Evolutionary conservation across 2,888 invertebrate genomes (phyloP).

Genomic region (Flexamia atlantica): DNA sequence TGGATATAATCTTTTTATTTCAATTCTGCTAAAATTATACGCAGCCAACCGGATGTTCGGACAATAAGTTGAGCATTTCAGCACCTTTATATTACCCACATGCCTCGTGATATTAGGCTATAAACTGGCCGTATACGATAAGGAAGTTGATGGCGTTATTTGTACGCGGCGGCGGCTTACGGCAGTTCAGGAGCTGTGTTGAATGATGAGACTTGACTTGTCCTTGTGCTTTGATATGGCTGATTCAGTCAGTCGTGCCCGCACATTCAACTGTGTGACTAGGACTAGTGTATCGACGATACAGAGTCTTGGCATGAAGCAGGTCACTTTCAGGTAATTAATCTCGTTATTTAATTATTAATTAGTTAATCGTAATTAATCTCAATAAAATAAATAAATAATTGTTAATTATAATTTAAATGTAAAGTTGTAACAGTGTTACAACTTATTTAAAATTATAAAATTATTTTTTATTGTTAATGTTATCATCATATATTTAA

Average conservation of each 20-base stretch:
- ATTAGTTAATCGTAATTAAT: too few relatives aligned
- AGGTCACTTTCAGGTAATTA: constrained; percentile 31
- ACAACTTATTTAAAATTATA: too few relatives aligned
- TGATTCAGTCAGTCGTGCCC: constrained; percentile 3
- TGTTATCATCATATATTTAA: too few relatives aligned
- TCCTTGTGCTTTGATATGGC: not conserved
- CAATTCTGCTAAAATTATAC: too few relatives aligned
- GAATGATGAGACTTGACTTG: constrained; percentile 16
- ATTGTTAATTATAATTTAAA: too few relatives aligned
- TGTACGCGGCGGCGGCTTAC: not conserved
- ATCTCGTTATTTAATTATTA: too few relatives aligned
- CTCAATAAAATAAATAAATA: too few relatives aligned
- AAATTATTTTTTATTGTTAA: too few relatives aligned
- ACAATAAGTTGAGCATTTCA: too few relatives aligned
- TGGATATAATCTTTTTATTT: too few relatives aligned
- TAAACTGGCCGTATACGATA: not conserved
- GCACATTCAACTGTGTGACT: not conserved
- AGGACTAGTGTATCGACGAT: constrained; percentile 10
- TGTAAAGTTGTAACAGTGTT: too few relatives aligned
- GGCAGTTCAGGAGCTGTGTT: constrained; percentile 1
- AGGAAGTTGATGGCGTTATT: not conserved
- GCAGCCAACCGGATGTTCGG: too few relatives aligned
- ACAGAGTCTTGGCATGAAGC: constrained; percentile 20
- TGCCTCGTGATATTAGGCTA: not conserved
- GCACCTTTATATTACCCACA: not conserved